Base-by-base conservation (phyloP, 2,888 invertebrate species). In the Neoascia interrupta region DNA sequence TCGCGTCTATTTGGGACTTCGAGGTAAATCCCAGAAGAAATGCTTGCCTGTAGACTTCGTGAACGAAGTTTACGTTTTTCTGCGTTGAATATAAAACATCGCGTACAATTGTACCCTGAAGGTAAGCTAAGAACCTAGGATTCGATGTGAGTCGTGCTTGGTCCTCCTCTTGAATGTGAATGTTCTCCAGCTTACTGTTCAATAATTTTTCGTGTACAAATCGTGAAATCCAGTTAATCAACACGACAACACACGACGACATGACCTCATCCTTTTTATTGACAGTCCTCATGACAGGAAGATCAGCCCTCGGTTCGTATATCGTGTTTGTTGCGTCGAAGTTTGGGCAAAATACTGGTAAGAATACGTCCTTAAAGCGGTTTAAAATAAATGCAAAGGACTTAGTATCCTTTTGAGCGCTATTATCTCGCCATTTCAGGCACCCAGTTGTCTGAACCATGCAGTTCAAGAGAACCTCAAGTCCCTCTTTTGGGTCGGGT, bases 41-140 rank as follows among this genome's bases (percentile, higher is more conserved):
- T 26, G 97, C 97, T 89, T 98, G 97, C 21, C 98, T 92, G 86
- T 97, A 95, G 66, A 98, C 92, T 89, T 98, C 98, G 85, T 98
- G 96, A 21, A 98, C 93, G 86, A 98, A 96, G 90, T 98, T 97
- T 4, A 98, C 94, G 88, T 98, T 97, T 82, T 97, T 96, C 47
- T 97, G 92, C 36, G 93, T 95, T 21, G 93, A 92, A 86, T 96
- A 97, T 37, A 98, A 90, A 13, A 97, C 97, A 84, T 96, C 95
- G 45, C 96, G 92, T 0, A 97, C 97, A 61, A 97, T 93, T 83
- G 92, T 83, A 15, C 85, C 85, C 79, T 88, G 89, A 49, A 87
- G 85, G 41, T 87, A 88, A 23, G 86, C 86, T 53, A 86, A 84
- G 23, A 85, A 72, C 21, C 70, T 73, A 3, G 81, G 76, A 81